phyloP scores from a whole-genome alignment of 30 jellyfish, hydroid and myxozoan species.

The Cassiopea xamachana region DNA sequence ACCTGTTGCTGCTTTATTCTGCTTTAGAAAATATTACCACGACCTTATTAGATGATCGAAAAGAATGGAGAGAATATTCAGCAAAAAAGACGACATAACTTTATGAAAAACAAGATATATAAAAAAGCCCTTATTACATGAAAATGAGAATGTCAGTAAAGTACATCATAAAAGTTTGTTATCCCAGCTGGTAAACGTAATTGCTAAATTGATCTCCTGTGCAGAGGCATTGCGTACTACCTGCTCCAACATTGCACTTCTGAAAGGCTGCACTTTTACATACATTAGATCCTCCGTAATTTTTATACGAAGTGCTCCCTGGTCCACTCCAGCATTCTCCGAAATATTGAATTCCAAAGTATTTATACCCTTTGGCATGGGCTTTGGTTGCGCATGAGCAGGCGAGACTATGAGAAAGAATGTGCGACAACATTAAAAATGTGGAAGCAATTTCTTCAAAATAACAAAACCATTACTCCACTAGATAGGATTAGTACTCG shows the following conservation, averaged over 20 bases:
- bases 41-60: no score
- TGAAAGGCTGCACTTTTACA: slow-evolving; percentile 34
- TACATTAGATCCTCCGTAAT: slow-evolving; percentile 17
- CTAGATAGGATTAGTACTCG: no score
- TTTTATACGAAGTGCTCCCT: slow-evolving; percentile 7
- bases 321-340: slow-evolving; percentile 79
- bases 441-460: no score
- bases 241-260: slow-evolving; percentile 10
- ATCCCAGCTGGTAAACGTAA: background rate
- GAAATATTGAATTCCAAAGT: slow-evolving; percentile 59
- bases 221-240: slow-evolving; percentile 22
- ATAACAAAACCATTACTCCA: no score
- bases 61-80: no score
- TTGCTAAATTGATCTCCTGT: slow-evolving; percentile 24
- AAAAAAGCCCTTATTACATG: no score
- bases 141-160: background rate
- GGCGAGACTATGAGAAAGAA: slow-evolving; percentile 4
- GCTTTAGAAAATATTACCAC: no score
- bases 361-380: slow-evolving; percentile 19
- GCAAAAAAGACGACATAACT: no score
- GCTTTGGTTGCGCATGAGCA: slow-evolving; percentile 52
- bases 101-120: no score
- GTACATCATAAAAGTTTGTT: background rate
- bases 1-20: no score
- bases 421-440: no score